phyloP scores from a whole-genome alignment of 1,140 invertebrate species.

The Bradysia coprophila region DNA sequence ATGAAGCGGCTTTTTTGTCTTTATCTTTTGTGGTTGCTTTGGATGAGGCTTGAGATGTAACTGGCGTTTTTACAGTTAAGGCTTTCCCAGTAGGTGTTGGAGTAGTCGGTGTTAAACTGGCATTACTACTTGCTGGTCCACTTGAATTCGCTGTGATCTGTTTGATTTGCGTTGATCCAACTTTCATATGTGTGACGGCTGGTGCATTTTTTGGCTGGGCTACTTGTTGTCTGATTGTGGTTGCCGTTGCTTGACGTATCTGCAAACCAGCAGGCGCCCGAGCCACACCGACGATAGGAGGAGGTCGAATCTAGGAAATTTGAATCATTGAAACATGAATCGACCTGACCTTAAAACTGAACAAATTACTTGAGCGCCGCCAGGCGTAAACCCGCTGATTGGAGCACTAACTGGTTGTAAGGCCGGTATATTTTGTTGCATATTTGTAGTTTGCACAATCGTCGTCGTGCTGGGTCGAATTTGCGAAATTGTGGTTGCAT shows the following conservation, averaged over 20 bases:
- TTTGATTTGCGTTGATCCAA: slow-evolving; percentile 24
- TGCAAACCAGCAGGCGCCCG: slow-evolving; percentile 15
- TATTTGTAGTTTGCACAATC: background rate
- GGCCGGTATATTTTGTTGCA: slow-evolving; percentile 13
- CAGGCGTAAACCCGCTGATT: background rate
- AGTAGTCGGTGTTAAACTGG: slow-evolving; percentile 10
- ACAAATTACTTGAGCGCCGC: slow-evolving; percentile 2
- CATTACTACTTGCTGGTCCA: background rate
- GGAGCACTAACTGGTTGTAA: slow-evolving; percentile 20
- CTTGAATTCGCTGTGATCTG: slow-evolving; percentile 11
- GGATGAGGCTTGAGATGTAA: slow-evolving; percentile 13
- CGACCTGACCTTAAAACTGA: too few relatives aligned
- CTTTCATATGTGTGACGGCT: slow-evolving; percentile 22
- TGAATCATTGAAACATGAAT: background rate
- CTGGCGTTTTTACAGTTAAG: slow-evolving; percentile 4
- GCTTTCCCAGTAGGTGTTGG: slow-evolving; percentile 11
- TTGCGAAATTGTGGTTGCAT: slow-evolving; percentile 10
- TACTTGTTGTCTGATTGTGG: background rate
- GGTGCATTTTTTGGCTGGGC: slow-evolving; percentile 5
- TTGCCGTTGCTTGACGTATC: slow-evolving; percentile 14
- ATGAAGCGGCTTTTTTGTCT: slow-evolving; percentile 9
- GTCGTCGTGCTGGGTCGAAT: slow-evolving; percentile 14
- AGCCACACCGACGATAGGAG: background rate
- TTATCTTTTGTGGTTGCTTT: slow-evolving; percentile 8
- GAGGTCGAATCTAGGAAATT: slow-evolving; percentile 13